phyloP scores from a whole-genome alignment of 1,140 invertebrate species.

The Drosophila nigromelanica region DNA sequence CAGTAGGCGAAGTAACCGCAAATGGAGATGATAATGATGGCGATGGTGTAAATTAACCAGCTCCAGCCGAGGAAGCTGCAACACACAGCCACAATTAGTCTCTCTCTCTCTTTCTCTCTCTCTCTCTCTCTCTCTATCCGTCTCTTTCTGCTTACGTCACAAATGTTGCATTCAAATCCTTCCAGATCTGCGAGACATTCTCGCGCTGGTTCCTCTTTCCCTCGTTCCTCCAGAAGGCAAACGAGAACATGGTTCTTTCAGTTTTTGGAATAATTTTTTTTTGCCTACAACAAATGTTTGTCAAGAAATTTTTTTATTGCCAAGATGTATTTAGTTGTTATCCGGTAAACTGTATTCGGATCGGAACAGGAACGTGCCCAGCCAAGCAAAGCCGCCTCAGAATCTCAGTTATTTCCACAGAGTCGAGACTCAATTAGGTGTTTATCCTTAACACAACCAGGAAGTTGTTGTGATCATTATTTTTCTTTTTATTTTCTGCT shows the following conservation, averaged over 20 bases:
- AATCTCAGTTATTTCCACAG: neutral
- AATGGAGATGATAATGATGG: constrained; percentile 54
- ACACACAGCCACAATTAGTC: neutral
- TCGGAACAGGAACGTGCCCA: too few relatives aligned
- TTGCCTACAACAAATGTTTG: constrained; percentile 51
- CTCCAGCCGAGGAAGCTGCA: constrained; percentile 68
- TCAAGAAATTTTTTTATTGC: constrained; percentile 20
- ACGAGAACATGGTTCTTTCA: constrained; percentile 45
- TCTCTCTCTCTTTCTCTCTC: neutral
- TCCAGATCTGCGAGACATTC: constrained; percentile 61
- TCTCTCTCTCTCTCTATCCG: neutral
- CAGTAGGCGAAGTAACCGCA: constrained; percentile 66
- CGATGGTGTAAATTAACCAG: constrained; percentile 69
- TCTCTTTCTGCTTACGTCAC: constrained; percentile 43
- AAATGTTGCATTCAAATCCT: constrained; percentile 68
- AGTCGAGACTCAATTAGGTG: neutral
- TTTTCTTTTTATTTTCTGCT: too few relatives aligned
- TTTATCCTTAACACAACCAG: constrained; percentile 66
- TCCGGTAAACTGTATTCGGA: neutral
- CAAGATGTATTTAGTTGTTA: constrained; percentile 15
- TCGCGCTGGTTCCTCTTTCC: constrained; percentile 47
- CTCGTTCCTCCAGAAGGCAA: constrained; percentile 57
- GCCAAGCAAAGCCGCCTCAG: neutral
- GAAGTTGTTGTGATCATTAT: constrained; percentile 38
- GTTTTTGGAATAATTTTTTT: constrained; percentile 45